phyloP scores from a whole-genome alignment of 53 echinoderm and acorn worm species.

The Antedon mediterranea region DNA sequence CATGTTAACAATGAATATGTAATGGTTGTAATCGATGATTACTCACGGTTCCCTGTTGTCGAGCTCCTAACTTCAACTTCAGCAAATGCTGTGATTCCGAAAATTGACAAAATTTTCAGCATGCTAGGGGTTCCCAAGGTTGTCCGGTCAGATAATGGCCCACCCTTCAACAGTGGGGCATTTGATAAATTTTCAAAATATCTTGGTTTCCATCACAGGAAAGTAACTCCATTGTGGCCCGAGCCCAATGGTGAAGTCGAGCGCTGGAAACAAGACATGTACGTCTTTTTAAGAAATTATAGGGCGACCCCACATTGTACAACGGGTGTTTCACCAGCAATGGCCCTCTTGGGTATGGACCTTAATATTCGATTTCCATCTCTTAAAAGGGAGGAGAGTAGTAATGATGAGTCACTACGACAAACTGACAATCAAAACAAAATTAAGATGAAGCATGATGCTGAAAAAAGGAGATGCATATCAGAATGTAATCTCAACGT shows the following conservation, averaged over 20 bases:
- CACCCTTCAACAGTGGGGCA: constrained; percentile 20
- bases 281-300: constrained; percentile 16
- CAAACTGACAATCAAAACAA: not conserved
- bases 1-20: constrained; percentile 16
- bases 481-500: not conserved
- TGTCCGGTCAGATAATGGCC: constrained; percentile 22
- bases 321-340: constrained; percentile 15
- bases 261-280: constrained; percentile 19
- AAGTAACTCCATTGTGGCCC: constrained; percentile 26
- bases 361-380: not conserved
- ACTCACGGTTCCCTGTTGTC: constrained; percentile 22
- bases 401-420: not conserved
- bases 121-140: constrained; percentile 14
- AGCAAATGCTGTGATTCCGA: constrained; percentile 32
- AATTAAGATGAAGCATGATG: not conserved
- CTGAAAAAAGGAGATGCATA: not conserved
- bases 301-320: constrained; percentile 17
- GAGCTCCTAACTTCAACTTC: constrained; percentile 24
- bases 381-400: not conserved
- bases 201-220: constrained; percentile 17
- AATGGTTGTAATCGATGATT: constrained; percentile 16
- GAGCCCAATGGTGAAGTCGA: constrained; percentile 18
- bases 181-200: constrained; percentile 15
- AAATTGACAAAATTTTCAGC: constrained; percentile 18
- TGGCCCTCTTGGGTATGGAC: not conserved